Evolutionary conservation across 1,140 invertebrate genomes (phyloP).

Genomic region (Hycleus phaleratus): DNA sequence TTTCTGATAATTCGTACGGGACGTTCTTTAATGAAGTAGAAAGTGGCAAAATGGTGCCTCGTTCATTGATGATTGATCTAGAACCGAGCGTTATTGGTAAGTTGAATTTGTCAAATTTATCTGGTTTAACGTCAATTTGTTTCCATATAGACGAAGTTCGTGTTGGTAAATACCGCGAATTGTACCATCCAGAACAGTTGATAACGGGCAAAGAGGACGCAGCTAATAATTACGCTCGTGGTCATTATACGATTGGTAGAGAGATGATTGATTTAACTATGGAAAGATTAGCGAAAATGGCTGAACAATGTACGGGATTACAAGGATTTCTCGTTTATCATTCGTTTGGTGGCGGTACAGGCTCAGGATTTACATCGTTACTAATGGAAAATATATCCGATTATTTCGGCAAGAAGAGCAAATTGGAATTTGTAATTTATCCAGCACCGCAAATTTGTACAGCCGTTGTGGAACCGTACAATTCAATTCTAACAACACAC

Average conservation of each 20-base stretch:
- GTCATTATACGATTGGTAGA: constrained; percentile 82
- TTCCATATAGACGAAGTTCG: constrained; percentile 54
- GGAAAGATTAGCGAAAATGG: constrained; percentile 36
- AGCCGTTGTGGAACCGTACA: constrained; percentile 67
- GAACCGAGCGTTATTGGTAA: constrained; percentile 65
- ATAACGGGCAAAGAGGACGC: constrained; percentile 75
- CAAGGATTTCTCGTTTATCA: constrained; percentile 81
- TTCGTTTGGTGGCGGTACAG: constrained; percentile 86
- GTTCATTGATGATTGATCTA: constrained; percentile 71
- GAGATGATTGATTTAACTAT: constrained; percentile 61
- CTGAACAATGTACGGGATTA: constrained; percentile 56
- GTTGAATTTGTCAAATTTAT: constrained; percentile 40
- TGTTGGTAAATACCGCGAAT: constrained; percentile 61
- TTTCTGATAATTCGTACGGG: constrained; percentile 46
- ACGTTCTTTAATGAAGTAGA: constrained; percentile 55
- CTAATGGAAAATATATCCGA: constrained; percentile 70
- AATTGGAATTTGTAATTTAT: constrained; percentile 71
- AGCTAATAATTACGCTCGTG: constrained; percentile 77
- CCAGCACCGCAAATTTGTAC: constrained; percentile 65
- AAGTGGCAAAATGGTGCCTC: constrained; percentile 63
- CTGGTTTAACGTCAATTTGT: too few species aligned
- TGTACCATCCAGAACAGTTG: constrained; percentile 69
- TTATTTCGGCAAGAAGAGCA: constrained; percentile 68
- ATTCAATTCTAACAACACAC: constrained; percentile 56
- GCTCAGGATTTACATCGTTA: constrained; percentile 72